Percentiles rank a stretch among this genome's conserved stretches.
Conservation (phyloP, 2,113 vertebrate species). For the Erpornis zantholeuca region DNA sequence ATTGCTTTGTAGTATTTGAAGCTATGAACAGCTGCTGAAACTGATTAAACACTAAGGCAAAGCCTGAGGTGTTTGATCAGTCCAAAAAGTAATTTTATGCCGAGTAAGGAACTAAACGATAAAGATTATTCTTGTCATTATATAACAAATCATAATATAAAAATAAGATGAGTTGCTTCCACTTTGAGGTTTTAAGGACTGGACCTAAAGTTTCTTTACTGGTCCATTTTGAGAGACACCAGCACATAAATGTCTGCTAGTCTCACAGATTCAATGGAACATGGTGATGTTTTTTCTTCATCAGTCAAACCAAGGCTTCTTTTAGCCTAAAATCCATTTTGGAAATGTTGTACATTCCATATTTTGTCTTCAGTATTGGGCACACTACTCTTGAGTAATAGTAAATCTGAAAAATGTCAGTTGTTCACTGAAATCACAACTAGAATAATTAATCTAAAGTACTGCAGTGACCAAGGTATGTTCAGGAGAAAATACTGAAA, state of each 20-base stretch:
- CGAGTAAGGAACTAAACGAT: neutral
- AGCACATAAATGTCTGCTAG: neutral
- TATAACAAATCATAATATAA: neutral
- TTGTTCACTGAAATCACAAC: neutral
- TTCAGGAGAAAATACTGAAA: neutral
- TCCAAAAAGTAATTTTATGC: slow-evolving; percentile 13
- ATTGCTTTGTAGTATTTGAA: slow-evolving; percentile 41
- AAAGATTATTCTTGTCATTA: neutral
- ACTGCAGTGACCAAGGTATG: neutral
- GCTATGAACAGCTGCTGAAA: slow-evolving; percentile 37
- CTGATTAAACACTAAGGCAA: neutral
- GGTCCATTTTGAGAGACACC: neutral
- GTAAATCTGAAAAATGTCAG: neutral
- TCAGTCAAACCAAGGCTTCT: neutral
- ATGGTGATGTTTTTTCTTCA: neutral
- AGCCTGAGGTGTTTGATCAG: slow-evolving; percentile 38
- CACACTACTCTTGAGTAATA: neutral
- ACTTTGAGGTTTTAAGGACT: neutral
- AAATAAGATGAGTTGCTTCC: neutral
- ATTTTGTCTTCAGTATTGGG: neutral
- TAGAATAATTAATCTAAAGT: neutral
- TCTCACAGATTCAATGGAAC: neutral
- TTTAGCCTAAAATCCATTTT: neutral
- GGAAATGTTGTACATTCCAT: neutral
- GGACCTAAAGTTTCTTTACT: neutral